Evolutionary conservation across 92 coral and sea anemone genomes (phyloP).

Genomic region (Phenganax subtilis): DNA sequence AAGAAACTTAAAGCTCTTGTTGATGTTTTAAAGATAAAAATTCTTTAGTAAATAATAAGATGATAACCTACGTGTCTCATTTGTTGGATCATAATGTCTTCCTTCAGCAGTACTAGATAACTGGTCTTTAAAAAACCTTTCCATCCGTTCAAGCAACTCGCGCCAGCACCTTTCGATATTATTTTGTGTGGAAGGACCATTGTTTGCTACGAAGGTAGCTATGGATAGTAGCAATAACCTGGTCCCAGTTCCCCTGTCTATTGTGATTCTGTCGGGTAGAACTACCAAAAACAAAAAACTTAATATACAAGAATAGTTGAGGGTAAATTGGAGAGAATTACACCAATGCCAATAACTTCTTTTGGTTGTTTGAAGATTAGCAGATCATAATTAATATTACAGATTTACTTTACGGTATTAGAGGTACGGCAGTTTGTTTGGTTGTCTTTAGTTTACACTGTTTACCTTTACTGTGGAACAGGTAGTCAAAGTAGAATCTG

Average conservation of each 20-base stretch:
- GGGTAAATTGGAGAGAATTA: slow-evolving; percentile 11
- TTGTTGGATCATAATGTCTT: slow-evolving; percentile 32
- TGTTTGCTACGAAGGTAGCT: slow-evolving; percentile 3
- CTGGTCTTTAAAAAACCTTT: slow-evolving; percentile 22
- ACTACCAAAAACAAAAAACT: slow-evolving; percentile 36
- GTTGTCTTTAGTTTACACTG: no score
- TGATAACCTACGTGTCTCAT: slow-evolving; percentile 19
- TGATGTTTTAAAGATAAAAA: neutral
- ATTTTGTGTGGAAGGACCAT: slow-evolving; percentile 55
- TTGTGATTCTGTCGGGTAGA: slow-evolving; percentile 39
- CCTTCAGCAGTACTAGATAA: slow-evolving; percentile 18
- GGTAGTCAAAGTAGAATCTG: slow-evolving; percentile 55
- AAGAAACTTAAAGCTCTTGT: neutral
- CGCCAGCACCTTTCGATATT: slow-evolving; percentile 57
- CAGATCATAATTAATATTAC: no score
- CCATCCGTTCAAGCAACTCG: slow-evolving; percentile 46
- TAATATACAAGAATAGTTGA: neutral
- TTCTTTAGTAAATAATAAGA: neutral
- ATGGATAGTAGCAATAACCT: slow-evolving; percentile 9
- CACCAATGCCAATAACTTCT: no score
- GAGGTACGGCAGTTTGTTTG: no score
- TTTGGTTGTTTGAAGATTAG: no score
- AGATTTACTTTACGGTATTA: no score
- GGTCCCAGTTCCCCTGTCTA: neutral
- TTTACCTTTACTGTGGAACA: no score